phyloP scores from a whole-genome alignment of 2,888 invertebrate species.

The Lithosia quadra region DNA sequence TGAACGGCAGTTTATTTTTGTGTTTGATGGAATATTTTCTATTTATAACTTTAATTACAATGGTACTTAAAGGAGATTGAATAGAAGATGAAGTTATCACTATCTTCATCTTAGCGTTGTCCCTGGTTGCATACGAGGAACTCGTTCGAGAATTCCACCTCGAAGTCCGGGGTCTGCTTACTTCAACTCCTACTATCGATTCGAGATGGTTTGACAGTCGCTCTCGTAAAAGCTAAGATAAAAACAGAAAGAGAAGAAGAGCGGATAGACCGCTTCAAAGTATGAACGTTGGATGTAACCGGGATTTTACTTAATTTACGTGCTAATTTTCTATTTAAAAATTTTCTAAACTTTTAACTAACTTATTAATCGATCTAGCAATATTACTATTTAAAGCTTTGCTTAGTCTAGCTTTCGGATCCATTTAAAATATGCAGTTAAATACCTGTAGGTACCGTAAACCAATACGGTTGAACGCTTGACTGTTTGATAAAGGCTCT shows the following conservation, averaged over 20 bases:
- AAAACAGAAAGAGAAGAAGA: no score
- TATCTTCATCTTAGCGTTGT: background rate
- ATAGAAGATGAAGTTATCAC: background rate
- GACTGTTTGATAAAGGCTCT: background rate
- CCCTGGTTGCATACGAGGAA: background rate
- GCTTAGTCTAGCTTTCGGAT: background rate
- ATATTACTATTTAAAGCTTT: background rate
- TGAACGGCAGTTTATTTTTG: conserved; percentile 15
- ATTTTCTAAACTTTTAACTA: no score
- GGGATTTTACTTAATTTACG: no score
- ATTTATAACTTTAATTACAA: background rate
- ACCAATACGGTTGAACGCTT: background rate
- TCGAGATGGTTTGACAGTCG: no score
- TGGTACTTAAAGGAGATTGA: background rate
- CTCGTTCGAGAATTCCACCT: no score
- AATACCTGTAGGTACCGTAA: background rate
- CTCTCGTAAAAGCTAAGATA: no score
- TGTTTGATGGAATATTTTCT: background rate
- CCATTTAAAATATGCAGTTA: background rate
- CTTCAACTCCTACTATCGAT: background rate
- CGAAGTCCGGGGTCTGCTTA: background rate
- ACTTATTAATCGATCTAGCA: background rate
- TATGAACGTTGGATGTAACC: no score
- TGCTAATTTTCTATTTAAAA: background rate
- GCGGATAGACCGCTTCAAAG: no score